Conservation (phyloP, 2,888 invertebrate genomes). For the Meghimatium bilineatum region DNA sequence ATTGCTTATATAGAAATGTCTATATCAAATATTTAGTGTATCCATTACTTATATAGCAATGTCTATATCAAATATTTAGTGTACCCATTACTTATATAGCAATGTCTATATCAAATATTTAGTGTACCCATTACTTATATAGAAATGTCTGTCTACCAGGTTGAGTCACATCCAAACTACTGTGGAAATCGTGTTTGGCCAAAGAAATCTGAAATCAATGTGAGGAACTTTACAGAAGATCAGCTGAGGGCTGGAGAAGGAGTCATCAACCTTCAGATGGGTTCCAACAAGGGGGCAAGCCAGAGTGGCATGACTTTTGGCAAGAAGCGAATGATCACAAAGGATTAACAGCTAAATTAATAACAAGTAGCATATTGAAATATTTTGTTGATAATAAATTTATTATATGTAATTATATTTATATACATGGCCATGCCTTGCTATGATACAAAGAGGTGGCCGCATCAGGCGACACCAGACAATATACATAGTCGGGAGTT, state of each 20-base stretch:
- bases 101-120: background rate
- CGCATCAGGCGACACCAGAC: too few relatives aligned
- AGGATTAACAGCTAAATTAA: constrained; percentile 32
- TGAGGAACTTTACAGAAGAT: constrained; percentile 94
- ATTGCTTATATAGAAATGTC: background rate
- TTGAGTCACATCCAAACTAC: constrained; percentile 65
- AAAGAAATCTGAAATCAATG: constrained; percentile 96
- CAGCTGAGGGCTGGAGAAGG: constrained; percentile 94
- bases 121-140: background rate
- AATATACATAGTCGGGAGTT: too few relatives aligned
- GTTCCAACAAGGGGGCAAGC: constrained; percentile 97
- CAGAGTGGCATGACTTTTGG: constrained; percentile 92
- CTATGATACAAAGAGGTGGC: too few relatives aligned
- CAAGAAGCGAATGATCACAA: constrained; percentile 70
- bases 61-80: background rate
- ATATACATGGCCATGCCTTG: too few relatives aligned
- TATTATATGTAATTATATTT: too few relatives aligned
- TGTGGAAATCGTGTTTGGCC: constrained; percentile 86
- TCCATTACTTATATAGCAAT: background rate
- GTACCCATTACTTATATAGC: background rate
- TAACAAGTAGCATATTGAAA: background rate
- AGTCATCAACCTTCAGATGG: constrained; percentile 87
- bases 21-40: background rate
- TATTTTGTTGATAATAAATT: background rate
- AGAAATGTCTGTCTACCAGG: constrained; percentile 32